phyloP scores from a whole-genome alignment of 2,113 vertebrate species.

The Saiga tatarica region DNA sequence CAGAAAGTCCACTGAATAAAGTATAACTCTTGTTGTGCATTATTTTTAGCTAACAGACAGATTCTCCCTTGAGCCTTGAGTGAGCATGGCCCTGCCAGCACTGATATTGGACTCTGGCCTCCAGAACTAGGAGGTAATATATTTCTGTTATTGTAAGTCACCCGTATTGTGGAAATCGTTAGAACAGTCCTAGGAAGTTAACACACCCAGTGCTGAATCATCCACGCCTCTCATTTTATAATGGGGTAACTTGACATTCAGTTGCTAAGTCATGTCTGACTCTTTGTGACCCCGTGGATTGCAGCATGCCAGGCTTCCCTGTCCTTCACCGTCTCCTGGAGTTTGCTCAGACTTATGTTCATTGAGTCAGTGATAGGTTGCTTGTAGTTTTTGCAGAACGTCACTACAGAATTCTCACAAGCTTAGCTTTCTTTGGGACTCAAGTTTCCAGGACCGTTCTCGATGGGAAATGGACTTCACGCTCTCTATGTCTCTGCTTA shows the following conservation, averaged over 20 bases:
- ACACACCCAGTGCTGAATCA: rapidly evolving
- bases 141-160: background rate
- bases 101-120: background rate
- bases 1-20: background rate
- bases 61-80: background rate
- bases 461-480: background rate
- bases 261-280: background rate
- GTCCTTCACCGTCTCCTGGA: background rate
- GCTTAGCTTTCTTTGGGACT: background rate
- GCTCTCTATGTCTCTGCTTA: rapidly evolving
- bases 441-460: too few species aligned
- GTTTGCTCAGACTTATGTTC: background rate
- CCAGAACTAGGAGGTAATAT: background rate
- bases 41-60: background rate
- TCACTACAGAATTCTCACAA: background rate
- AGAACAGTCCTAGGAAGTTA: background rate
- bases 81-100: background rate
- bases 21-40: background rate
- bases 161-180: background rate
- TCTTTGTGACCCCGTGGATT: background rate
- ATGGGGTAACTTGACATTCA: background rate
- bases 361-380: background rate
- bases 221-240: background rate
- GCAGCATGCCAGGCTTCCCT: background rate
- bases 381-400: background rate